Percentiles rank a stretch among this genome's conserved stretches.
These are phyloP conservation scores for Thymelicus lineola DNA, from an alignment of 2,888 invertebrate species.

Conservation along the genomic window DNA sequence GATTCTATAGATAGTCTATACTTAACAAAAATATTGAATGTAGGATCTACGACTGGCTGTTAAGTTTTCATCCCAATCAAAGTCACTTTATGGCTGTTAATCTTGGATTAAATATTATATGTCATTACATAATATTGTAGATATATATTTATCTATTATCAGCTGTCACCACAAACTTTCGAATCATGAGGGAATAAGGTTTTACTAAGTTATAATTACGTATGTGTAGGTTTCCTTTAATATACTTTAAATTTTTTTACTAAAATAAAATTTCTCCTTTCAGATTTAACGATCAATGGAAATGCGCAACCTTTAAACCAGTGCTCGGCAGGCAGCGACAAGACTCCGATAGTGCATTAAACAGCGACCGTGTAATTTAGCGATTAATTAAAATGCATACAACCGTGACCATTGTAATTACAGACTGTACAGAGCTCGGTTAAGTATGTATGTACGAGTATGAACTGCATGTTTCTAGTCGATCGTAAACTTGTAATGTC, in stretches of 20 bases:
- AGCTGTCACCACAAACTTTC: too few species aligned
- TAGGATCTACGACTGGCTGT: neutral
- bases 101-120: too few species aligned
- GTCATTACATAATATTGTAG: too few species aligned
- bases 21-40: too few species aligned
- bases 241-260: neutral
- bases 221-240: too few species aligned
- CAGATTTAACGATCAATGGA: slow-evolving; percentile 49
- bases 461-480: neutral
- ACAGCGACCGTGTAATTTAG: slow-evolving; percentile 76
- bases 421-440: slow-evolving; percentile 67
- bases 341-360: slow-evolving; percentile 64
- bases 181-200: too few species aligned
- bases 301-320: slow-evolving; percentile 57
- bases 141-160: too few species aligned
- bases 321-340: slow-evolving; percentile 59
- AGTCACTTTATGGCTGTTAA: too few species aligned
- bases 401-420: slow-evolving; percentile 78
- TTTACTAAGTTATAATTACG: too few species aligned
- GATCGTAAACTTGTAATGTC: slow-evolving; percentile 18
- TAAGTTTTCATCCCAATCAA: too few species aligned
- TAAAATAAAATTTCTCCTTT: neutral
- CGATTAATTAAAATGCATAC: slow-evolving; percentile 83
- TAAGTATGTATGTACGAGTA: slow-evolving; percentile 4
- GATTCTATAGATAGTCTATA: too few species aligned